Evolutionary conservation across 2,797 vertebrate genomes (phyloP).

Genomic region (Semaprochilodus insignis): DNA sequence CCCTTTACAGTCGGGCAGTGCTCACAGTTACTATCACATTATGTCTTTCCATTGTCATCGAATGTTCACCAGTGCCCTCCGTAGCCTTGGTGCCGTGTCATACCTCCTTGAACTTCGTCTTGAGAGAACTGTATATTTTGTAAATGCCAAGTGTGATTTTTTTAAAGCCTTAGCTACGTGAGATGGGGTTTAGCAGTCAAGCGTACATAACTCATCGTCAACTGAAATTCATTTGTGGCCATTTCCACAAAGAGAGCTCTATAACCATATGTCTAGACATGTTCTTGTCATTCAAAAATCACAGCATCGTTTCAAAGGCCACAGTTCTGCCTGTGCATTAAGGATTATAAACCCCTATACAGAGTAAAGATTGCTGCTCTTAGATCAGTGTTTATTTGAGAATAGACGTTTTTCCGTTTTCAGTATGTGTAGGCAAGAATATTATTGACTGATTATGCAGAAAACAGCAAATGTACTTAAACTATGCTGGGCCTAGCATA

Average conservation of each 20-base stretch:
- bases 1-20: neutral
- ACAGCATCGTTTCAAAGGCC: neutral
- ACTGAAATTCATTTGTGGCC: too few relatives aligned
- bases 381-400: neutral
- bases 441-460: neutral
- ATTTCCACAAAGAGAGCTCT: neutral
- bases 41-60: neutral
- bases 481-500: neutral
- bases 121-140: conserved; percentile 17
- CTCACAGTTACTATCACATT: neutral
- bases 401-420: neutral
- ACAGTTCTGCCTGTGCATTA: neutral
- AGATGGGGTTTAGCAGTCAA: neutral
- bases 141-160: neutral
- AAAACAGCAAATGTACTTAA: neutral
- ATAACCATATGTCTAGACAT: neutral
- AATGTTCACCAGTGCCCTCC: neutral
- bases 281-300: neutral
- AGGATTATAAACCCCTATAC: neutral
- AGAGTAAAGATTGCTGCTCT: neutral
- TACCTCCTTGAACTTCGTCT: conserved; percentile 11
- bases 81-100: neutral
- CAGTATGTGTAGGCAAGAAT: neutral
- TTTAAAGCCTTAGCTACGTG: neutral
- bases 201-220: too few relatives aligned